A percentile compares a stretch with the other conserved stretches of the same genome.
Conservation (phyloP, 2,888 invertebrate species). For the Polydrusus pterygomalis region DNA sequence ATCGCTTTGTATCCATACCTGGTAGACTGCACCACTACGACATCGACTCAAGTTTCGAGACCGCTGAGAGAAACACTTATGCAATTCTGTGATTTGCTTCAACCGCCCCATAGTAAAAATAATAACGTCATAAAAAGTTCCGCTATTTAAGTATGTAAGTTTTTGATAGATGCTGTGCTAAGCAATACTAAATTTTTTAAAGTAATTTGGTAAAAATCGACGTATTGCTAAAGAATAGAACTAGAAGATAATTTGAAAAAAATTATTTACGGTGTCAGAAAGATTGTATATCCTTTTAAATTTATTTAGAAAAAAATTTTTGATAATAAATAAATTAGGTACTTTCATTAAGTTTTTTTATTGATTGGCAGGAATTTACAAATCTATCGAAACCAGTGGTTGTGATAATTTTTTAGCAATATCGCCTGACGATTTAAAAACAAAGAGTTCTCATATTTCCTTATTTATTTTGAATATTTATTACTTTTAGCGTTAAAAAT, state of each 20-base stretch:
- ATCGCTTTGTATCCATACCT: constrained; percentile 93
- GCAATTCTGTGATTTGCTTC: constrained; percentile 89
- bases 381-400: neutral
- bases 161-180: constrained; percentile 31
- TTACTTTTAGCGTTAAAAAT: constrained; percentile 8
- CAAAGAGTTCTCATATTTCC: neutral
- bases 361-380: no score
- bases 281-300: no score
- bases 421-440: neutral
- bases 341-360: neutral
- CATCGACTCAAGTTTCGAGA: constrained; percentile 86
- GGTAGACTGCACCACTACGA: constrained; percentile 89
- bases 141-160: constrained; percentile 25
- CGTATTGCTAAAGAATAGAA: constrained; percentile 12
- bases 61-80: constrained; percentile 89
- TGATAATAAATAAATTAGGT: no score
- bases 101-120: constrained; percentile 74
- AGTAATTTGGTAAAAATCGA: constrained; percentile 50
- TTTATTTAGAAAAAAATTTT: no score
- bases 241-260: neutral
- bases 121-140: constrained; percentile 43
- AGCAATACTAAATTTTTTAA: constrained; percentile 37
- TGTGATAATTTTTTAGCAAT: constrained; percentile 25
- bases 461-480: constrained; percentile 25
- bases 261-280: no score